Evolutionary conservation across 2,797 vertebrate species (phyloP), one percentile per base, ranked within the genome.

Genomic region (Rousettus madagascariensis): DNA sequence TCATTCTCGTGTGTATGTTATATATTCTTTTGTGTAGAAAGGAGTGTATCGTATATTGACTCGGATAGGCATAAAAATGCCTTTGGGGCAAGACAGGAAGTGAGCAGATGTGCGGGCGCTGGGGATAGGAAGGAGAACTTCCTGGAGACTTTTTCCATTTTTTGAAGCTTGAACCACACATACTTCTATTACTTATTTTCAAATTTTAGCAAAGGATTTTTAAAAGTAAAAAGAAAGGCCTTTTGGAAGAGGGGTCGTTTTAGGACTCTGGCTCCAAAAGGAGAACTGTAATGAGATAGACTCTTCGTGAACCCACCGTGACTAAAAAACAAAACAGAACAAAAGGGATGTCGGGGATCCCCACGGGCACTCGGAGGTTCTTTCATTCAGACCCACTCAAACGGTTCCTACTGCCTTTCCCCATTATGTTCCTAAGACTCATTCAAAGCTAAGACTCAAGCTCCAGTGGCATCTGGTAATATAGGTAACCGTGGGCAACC

Each of bases 401-500:
- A 10, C 36, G 41, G 57, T 46, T 80, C 80, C 93, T n/a, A 17
- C 2, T 16, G n/a, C 90, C 63, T 75, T 38, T 87, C 38, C 55
- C 57, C 95, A 46, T 46, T 57, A 38, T 78, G 51, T 85, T 63
- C 65, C 65, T 9, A 13, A 46, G 84, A 43, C 79, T 93, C 87
- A 85, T 96, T 95, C 92, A 89, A 84, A 97, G 79, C 88, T 19
- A 55, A 75, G 30, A 59, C 26, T 95, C 68, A 46, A 82, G 59
- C 20, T 0, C 72, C 66, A 30, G 63, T 79, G 88, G 86, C 85
- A 91, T 96, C 85, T 91, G 74, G 74, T 75, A 86, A 63, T 59
- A 30, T 2, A 59, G 79, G 95, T 94, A 95, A 97, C 96, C 26
- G 33, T 69, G 89, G 88, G 95, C 94, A 96, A 97, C 92, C 77